Percentiles rank a stretch among this genome's conserved stretches.
Evolutionary conservation across 2,888 invertebrate genomes (phyloP).

Genomic region (Pterobdella sp.): DNA sequence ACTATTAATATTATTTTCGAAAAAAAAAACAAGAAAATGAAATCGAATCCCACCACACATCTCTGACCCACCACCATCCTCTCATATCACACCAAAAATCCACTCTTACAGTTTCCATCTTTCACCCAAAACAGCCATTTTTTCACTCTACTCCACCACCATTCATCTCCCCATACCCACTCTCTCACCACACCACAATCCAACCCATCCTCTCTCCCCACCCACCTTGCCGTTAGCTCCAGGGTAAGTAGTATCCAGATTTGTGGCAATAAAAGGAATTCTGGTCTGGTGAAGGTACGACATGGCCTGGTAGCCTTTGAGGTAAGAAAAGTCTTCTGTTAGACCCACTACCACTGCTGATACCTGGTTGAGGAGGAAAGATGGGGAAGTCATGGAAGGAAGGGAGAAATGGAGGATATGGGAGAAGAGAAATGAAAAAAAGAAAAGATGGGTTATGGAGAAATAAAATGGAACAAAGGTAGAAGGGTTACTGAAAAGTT

Average conservation of each 20-base stretch:
- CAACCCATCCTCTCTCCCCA: not conserved
- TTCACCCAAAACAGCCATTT: too few relatives aligned
- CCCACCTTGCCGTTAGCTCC: constrained; percentile 5
- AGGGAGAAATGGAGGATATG: not conserved
- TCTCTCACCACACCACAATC: too few relatives aligned
- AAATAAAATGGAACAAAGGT: not conserved
- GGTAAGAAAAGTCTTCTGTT: not conserved
- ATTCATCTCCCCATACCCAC: not conserved
- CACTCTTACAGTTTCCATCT: too few relatives aligned
- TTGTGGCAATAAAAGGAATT: not conserved
- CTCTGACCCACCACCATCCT: not conserved
- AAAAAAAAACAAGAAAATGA: not conserved
- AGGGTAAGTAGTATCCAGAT: not conserved
- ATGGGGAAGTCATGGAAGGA: not conserved
- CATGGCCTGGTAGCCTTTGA: constrained; percentile 5
- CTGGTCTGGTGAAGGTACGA: not conserved
- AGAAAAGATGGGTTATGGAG: not conserved
- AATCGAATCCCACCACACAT: not conserved
- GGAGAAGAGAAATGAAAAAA: too few relatives aligned
- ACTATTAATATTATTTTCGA: not conserved
- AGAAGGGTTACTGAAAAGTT: too few relatives aligned
- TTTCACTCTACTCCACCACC: too few relatives aligned
- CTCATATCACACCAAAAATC: too few relatives aligned
- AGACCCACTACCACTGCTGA: constrained; percentile 2
- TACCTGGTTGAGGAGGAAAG: not conserved